These are phyloP conservation scores for Dicentrarchus labrax DNA, from an alignment of 2,113 vertebrate genomes.

Conservation along the genomic window DNA sequence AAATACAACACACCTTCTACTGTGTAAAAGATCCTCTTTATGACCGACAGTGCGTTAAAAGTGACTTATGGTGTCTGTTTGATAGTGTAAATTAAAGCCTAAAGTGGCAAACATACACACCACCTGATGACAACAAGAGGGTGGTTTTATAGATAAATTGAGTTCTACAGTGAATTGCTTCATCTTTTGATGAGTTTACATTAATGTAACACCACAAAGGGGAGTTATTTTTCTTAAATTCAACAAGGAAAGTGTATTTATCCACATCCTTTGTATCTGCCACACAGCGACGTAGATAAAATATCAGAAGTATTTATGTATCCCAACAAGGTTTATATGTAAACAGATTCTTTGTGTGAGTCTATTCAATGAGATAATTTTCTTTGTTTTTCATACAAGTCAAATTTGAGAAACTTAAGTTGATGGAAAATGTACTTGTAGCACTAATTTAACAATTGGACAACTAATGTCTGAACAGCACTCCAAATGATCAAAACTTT, in stretches of 20 bases:
- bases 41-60: constrained; percentile 38
- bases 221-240: constrained; percentile 3
- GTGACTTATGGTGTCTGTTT: constrained; percentile 15
- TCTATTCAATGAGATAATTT: not conserved
- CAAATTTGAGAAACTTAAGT: not conserved
- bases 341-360: not conserved
- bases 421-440: not conserved
- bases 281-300: not conserved
- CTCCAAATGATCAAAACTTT: not conserved
- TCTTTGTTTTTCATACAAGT: not conserved
- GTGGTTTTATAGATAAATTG: constrained; percentile 17
- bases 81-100: constrained; percentile 36
- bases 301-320: constrained; percentile 13
- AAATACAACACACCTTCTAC: constrained; percentile 32
- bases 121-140: not conserved
- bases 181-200: not conserved
- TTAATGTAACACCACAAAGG: constrained; percentile 11
- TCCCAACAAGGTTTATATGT: not conserved
- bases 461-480: constrained; percentile 7
- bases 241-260: not conserved
- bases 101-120: constrained; percentile 15
- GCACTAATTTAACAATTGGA: not conserved
- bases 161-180: not conserved
- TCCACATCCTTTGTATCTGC: constrained; percentile 7
- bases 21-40: constrained; percentile 50